Percentiles rank a stretch among this genome's conserved stretches.
These are phyloP conservation scores for Acanthis flammea DNA, from an alignment of 2,797 vertebrate species.

Conservation along the genomic window DNA sequence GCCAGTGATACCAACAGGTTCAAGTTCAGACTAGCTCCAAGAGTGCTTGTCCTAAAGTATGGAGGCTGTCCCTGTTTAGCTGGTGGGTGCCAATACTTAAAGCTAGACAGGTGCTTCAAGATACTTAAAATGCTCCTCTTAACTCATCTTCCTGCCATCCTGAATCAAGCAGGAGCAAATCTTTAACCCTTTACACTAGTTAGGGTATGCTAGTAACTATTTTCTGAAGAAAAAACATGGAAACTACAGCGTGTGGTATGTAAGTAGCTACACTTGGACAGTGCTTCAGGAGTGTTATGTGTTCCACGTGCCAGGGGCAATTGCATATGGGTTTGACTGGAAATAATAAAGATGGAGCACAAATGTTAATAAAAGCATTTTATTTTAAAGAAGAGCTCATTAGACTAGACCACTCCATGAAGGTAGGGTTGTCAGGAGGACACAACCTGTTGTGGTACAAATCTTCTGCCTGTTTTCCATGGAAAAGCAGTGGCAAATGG, in stretches of 20 bases:
- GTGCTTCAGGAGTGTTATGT: fast-evolving
- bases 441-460: not conserved
- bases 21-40: not conserved
- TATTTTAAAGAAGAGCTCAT: not conserved
- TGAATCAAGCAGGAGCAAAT: not conserved
- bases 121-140: not conserved
- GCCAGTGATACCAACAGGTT: not conserved
- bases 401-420: not conserved
- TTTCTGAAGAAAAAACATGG: not conserved
- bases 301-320: not conserved
- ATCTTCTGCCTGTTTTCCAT: not conserved
- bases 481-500: not conserved
- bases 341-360: not conserved
- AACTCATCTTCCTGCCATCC: not conserved
- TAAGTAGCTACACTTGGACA: not conserved
- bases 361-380: not conserved
- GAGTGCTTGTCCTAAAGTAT: not conserved
- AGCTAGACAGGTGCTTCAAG: not conserved
- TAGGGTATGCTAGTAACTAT: not conserved
- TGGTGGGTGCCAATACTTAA: fast-evolving
- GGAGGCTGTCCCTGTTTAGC: not conserved
- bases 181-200: not conserved
- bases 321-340: not conserved
- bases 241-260: not conserved
- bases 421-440: fast-evolving